Conservation (phyloP, 2,113 vertebrate genomes). For the Oncorhynchus nerka region DNA sequence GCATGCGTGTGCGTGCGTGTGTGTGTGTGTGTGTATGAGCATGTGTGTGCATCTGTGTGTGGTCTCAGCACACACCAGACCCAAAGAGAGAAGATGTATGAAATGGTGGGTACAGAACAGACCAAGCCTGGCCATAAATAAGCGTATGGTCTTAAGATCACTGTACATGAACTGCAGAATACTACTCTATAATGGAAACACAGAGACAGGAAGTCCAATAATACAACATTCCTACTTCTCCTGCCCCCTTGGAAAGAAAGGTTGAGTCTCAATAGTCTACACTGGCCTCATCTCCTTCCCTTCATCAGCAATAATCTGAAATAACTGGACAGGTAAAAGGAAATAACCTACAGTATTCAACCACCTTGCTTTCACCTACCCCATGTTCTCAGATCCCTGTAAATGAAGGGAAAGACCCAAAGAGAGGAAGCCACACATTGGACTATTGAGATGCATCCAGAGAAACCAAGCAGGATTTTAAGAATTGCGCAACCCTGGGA, state of each 20-base stretch:
- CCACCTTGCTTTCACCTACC: too few relatives aligned
- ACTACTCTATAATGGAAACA: background rate
- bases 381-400: too few relatives aligned
- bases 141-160: constrained; percentile 3
- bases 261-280: too few relatives aligned
- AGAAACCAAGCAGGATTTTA: background rate
- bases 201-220: too few relatives aligned
- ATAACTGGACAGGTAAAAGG: too few relatives aligned
- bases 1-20: background rate
- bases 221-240: too few relatives aligned
- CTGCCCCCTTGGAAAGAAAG: too few relatives aligned
- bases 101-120: constrained; percentile 25
- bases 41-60: constrained; percentile 38
- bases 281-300: background rate
- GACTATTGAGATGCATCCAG: background rate
- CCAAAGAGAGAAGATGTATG: constrained; percentile 36
- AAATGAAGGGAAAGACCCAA: too few relatives aligned
- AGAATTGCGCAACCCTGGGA: background rate
- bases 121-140: constrained; percentile 43
- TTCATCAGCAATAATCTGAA: background rate
- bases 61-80: constrained; percentile 19
- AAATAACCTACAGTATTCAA: too few relatives aligned
- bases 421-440: background rate
- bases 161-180: constrained; percentile 17
- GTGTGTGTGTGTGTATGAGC: background rate